Conservation (phyloP, 2,888 invertebrate genomes). For the Scaptomyza parva region DNA sequence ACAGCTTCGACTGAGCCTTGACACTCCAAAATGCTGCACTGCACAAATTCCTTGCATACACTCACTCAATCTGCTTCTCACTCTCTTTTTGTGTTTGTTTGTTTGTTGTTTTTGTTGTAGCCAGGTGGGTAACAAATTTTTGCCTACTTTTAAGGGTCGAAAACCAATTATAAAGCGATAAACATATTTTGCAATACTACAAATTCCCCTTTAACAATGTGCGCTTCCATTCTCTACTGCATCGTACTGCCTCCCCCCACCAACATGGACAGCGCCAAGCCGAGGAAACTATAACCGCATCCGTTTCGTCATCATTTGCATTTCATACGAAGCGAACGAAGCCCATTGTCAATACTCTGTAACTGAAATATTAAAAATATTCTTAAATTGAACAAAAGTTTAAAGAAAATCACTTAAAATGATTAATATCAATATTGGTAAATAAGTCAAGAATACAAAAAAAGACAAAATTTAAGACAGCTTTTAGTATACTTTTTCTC, state of each 20-base stretch:
- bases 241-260: no score
- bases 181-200: constrained; percentile 19
- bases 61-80: not conserved
- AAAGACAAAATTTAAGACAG: no score
- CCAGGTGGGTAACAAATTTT: constrained; percentile 21
- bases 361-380: no score
- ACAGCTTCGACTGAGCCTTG: constrained; percentile 17
- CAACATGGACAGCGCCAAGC: not conserved
- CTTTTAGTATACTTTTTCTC: no score
- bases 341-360: not conserved
- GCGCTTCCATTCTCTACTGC: not conserved
- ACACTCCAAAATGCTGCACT: constrained; percentile 53
- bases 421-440: no score
- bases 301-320: constrained; percentile 17
- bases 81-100: not conserved
- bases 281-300: constrained; percentile 1
- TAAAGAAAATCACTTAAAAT: no score
- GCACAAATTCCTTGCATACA: constrained; percentile 49
- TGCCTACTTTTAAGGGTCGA: constrained; percentile 12
- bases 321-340: constrained; percentile 7
- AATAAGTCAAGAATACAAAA: no score
- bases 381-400: not conserved
- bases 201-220: not conserved
- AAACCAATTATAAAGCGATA: constrained; percentile 59
- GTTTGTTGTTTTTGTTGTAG: no score